Evolutionary conservation across 2,888 invertebrate species (phyloP), one percentile per base, ranked within the genome.

Genomic region (Xestia c-nigrum): DNA sequence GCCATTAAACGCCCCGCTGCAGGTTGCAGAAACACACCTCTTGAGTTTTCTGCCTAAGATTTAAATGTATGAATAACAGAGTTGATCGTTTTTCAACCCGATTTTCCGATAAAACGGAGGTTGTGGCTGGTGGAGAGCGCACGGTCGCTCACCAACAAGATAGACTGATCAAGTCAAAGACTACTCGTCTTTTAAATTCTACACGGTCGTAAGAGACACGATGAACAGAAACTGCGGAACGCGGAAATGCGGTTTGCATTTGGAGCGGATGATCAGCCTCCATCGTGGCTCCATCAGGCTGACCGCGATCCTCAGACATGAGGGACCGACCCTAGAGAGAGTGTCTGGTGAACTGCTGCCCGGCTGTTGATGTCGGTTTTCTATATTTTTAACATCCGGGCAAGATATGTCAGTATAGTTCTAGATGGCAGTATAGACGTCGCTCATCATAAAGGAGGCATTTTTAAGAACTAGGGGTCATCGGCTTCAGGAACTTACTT

Each of bases 401-500:
- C 31, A 61, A 19, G 59, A 61, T 38, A 19, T 10, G 38, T 19
- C 38, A 10, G 31, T 31, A 24, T 59, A 16, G 59, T 31, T 59
- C 16, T 31, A 59, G 7, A 31, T 16, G 31, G 57, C 24, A 7
- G 24, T 24, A 7, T 59, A 24, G 5, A 31, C 19, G 9, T 19
- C 61, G 5, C 1, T 59, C 9, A 24, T 59, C 16, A 24, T 2
- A 57, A 57, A 14, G 6, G 16, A 59, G 14, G 57, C 16, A 31
- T 59, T 31, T 14, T 7, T 31, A 31, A 59, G 31, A 59, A 31
- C 9, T 19, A 19, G 19, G 2, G 19, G 19, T 38, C 19, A 38
- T 38, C 31, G 0, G 38, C 38, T 38, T 12, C 31, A 16, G 5
- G 69, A 50, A 50, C 85, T 91, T 91, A 98, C 97, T 97, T 97